Evolutionary conservation across 2,888 invertebrate species (phyloP), one percentile per base, ranked within the genome.

Genomic region (Neria commutata): DNA sequence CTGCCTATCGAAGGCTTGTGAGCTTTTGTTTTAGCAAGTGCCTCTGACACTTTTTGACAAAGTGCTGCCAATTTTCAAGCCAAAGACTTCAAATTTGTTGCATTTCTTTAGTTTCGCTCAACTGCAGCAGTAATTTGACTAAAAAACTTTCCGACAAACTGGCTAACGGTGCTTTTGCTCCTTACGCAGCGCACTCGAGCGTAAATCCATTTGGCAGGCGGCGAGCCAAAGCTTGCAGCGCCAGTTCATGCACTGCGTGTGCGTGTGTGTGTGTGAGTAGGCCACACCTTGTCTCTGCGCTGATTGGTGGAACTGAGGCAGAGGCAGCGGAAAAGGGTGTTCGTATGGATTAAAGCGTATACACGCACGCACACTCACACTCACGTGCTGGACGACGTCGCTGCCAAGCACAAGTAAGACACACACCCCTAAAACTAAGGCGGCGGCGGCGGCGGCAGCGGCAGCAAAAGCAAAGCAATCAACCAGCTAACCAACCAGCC

Each of bases 211-310:
- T 62, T 65, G 62, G 47, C 25, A 48, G 48, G 47, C 25, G 10
- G 55, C 19, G 11, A 21, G 21, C 46, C 56, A 64, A 66, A 58
- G 56, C 61, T 51, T 53, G 42, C 26, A 3, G 46, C 26, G 17
- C 33, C 46, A 14, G 14, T 48, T 50, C 34, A 10, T 19, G n/a
- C 49, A 49, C 19, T 11, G 59, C 56, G 62, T 56, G 33, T 29
- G 34, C 49, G 55, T 49, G 61, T 45, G 49, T 51, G 50, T 21
- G 21, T 50, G 21, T 29, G n/a, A 49, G 62, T 46, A 6, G 74
- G 75, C 75, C 75, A 75, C 75, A 80, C 79, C 79, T 76, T 75
- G 73, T 68, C 77, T 77, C 71, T 71, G 68, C 69, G 73, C 75
- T 79, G 79, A 79, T 79, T 79, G 79, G 79, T 73, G 72, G 66